phyloP scores from a whole-genome alignment of 2,797 vertebrate genomes.

The Bradypodion pumilum region DNA sequence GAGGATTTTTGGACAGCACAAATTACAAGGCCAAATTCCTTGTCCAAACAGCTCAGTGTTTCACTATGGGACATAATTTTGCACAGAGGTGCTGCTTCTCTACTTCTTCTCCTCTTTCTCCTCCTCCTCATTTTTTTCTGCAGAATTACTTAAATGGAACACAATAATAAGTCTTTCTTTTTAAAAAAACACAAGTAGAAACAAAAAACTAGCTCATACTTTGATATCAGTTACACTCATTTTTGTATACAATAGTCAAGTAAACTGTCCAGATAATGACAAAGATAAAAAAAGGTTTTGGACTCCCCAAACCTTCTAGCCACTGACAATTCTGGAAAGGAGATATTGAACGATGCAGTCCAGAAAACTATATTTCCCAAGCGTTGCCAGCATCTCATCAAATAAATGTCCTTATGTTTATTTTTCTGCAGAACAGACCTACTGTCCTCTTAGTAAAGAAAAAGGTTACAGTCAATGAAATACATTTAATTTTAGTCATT shows the following conservation, averaged over 20 bases:
- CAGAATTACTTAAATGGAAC: neutral
- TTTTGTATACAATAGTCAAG: neutral
- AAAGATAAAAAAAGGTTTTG: too few relatives aligned
- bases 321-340: too few relatives aligned
- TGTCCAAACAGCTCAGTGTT: slow-evolving; percentile 21
- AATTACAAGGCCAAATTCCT: neutral
- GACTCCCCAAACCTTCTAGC: too few relatives aligned
- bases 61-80: neutral
- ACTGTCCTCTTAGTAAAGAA: neutral
- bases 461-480: neutral
- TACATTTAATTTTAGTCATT: neutral
- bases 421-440: neutral
- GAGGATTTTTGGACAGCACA: slow-evolving; percentile 4
- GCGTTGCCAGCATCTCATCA: neutral
- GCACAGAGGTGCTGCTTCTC: neutral
- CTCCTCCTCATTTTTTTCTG: too few relatives aligned
- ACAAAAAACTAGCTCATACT: neutral
- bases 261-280: neutral
- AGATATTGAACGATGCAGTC: too few relatives aligned
- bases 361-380: too few relatives aligned
- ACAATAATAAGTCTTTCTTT: neutral
- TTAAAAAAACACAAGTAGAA: neutral
- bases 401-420: neutral
- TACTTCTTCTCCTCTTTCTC: neutral
- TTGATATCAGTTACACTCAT: neutral